Conservation (phyloP, 2,113 vertebrate genomes). For the Nasalis larvatus region DNA sequence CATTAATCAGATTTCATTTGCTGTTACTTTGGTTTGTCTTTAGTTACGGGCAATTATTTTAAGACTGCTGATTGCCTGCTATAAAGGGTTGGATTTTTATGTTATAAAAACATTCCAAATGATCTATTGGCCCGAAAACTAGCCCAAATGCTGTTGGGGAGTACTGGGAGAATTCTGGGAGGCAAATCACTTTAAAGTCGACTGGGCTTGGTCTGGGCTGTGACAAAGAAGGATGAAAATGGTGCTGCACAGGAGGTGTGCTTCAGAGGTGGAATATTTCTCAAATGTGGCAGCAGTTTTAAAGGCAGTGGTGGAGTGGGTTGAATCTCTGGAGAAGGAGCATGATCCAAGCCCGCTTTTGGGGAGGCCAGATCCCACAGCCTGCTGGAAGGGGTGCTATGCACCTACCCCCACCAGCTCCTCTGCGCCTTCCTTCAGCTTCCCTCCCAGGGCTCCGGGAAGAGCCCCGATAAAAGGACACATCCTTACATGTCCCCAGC, state of each 20-base stretch:
- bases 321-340: not conserved
- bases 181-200: constrained; percentile 46
- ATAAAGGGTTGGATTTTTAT: constrained; percentile 45
- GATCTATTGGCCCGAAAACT: constrained; percentile 44
- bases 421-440: not conserved
- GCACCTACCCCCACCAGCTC: not conserved
- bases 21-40: constrained; percentile 65
- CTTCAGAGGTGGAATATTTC: not conserved
- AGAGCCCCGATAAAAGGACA: not conserved
- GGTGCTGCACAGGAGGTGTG: not conserved
- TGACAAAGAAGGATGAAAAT: constrained; percentile 42
- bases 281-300: not conserved
- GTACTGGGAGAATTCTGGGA: constrained; percentile 3
- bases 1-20: constrained; percentile 75
- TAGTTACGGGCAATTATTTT: constrained; percentile 74
- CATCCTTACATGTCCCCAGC: not conserved
- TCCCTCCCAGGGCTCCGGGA: not conserved
- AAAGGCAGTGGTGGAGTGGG: not conserved
- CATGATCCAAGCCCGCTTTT: not conserved
- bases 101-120: constrained; percentile 64
- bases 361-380: not conserved
- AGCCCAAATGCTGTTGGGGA: constrained; percentile 18
- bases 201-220: not conserved
- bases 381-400: not conserved
- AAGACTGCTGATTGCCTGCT: constrained; percentile 63